Conservation (phyloP, 1,140 invertebrate species). For the Drosophila burlai region DNA sequence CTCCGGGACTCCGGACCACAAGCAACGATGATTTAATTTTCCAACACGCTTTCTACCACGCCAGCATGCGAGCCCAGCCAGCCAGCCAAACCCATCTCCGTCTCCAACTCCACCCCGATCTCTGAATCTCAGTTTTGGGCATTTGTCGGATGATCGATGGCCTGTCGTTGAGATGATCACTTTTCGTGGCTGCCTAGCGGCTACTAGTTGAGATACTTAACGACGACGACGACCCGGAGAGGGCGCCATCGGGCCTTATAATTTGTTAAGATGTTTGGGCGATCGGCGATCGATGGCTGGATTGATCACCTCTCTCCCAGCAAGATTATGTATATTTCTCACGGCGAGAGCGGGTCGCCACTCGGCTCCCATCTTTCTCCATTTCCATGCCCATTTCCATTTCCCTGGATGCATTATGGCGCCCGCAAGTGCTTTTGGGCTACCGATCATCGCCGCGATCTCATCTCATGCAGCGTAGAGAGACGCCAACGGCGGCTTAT, state of each 20-base stretch:
- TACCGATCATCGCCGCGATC: slow-evolving; percentile 52
- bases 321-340: slow-evolving; percentile 75
- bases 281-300: slow-evolving; percentile 29
- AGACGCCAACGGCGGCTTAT: slow-evolving; percentile 57
- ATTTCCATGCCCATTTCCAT: slow-evolving; percentile 4
- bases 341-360: slow-evolving; percentile 56
- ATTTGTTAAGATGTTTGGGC: slow-evolving; percentile 82
- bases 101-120: slow-evolving; percentile 3
- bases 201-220: slow-evolving; percentile 84
- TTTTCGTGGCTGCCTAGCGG: slow-evolving; percentile 81
- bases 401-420: slow-evolving; percentile 58
- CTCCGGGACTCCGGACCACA: slow-evolving; percentile 46
- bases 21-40: slow-evolving; percentile 83
- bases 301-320: slow-evolving; percentile 33
- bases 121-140: slow-evolving; percentile 6
- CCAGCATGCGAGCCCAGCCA: slow-evolving; percentile 55
- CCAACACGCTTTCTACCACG: slow-evolving; percentile 80
- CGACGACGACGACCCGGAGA: slow-evolving; percentile 47
- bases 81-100: neutral
- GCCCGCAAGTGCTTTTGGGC: slow-evolving; percentile 58
- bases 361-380: slow-evolving; percentile 21
- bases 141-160: slow-evolving; percentile 78
- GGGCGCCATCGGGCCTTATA: slow-evolving; percentile 61
- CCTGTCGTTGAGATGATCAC: slow-evolving; percentile 81
- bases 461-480: slow-evolving; percentile 24